Base-by-base conservation (phyloP, 2,797 vertebrate species). In the Girardinus metallicus region DNA sequence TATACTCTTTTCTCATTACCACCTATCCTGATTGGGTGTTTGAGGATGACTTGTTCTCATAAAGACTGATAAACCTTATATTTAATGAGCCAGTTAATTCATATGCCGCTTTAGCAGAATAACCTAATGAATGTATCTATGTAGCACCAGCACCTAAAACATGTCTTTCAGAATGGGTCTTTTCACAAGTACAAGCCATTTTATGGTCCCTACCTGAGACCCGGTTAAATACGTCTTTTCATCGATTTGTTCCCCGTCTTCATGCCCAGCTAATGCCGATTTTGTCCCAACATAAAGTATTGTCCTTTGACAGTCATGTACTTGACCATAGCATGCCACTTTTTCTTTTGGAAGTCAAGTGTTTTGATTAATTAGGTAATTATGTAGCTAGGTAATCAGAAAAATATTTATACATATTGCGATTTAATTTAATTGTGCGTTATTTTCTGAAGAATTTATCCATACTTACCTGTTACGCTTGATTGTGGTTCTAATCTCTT, bases 11-110 rank as follows among this genome's bases (percentile, higher is more conserved):
- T 64, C 53, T 76, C 36, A 9, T 46, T 68, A 66, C 51, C 53
- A 29, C 29, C 47, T 57, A 76, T 78, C 66, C 60, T 76, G n/a
- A 79, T 57, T 51, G 3, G 26, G 31, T 76, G 44, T 39, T 47
- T 82, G n/a, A 60, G 70, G 55, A 44, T 77, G 47, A 79, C 64
- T 64, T 44, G 72, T 68, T 60, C 64, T 64, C 57, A 43, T 31
- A 9, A 47, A 57, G 80, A 80, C 47, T 23, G 6, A 44, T 39
- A 29, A 74, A 72, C 43, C 21, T 71, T 46, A 60, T 64, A 44
- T 87, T 78, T 60, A 64, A 81, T 83, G 29, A 62, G 9, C 15
- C 6, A 43, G 1, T 70, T 26, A 71, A 70, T 29, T 71, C 13
- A 44, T 71, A 10, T 71, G 68, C 41, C 10, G 43, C 68, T 46